Base-by-base conservation (phyloP, 2,797 vertebrate genomes). In the Meriones psammophilus region DNA sequence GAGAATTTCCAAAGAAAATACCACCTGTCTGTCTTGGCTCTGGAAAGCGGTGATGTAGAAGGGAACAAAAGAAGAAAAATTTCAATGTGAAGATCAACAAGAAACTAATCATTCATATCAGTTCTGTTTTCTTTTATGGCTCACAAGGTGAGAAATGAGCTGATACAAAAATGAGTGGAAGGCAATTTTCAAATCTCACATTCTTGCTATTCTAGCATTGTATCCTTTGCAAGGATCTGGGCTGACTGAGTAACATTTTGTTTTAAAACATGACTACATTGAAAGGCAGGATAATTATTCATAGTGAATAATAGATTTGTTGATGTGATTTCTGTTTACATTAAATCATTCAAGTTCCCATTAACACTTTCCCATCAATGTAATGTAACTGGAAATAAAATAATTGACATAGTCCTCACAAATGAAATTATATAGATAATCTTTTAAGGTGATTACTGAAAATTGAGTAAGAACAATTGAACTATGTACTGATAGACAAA, bases 361-460 rank as follows among this genome's bases (percentile, higher is more conserved):
- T 96, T 83, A 94, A 96, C 64, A 88, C 90, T 89, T 94, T 97
- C 68, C 79, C 58, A 96, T 77, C 95, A 97, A 79, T 73, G 58
- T n/a, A 69, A 71, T 88, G 24, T 97, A 95, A 94, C 54, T 69
- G 66, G 46, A 97, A 96, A 94, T 80, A 17, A 24, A 86, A 64
- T 86, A 89, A 94, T 26, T 78, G 46, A 69, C 33, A 50, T 30
- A 95, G 69, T 88, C n/a, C 84, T 77, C 89, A 83, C 86, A 96
- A 95, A 84, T 93, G 81, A 80, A 69, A 93, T 91, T 84, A 88
- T 92, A 94, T 66, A 85, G 33, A 56, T 88, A 85, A 90, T 88
- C 94, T 95, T 89, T 84, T 95, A 91, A 81, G 36, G 9, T 56
- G 92, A 92, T 18, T 90, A 81, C 14, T 88, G 50, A 58, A 97